A percentile compares a stretch with the other conserved stretches of the same genome.
These are phyloP conservation scores for Cyprinus carpio DNA, from an alignment of 2,113 vertebrate genomes.

Conservation along the genomic window DNA sequence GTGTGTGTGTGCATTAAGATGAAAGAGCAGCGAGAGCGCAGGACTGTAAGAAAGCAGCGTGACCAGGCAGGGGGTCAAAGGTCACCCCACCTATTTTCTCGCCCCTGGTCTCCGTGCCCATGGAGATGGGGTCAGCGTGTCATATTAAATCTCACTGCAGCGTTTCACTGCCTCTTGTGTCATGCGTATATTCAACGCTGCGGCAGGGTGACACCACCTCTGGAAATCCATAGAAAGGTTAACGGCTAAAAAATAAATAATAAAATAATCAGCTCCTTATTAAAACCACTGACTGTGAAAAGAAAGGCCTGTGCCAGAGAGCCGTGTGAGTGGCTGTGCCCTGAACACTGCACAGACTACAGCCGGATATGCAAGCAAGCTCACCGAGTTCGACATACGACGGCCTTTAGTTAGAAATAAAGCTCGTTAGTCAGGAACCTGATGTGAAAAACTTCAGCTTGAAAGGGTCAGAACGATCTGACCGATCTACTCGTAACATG, in stretches of 20 bases:
- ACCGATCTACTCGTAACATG: neutral
- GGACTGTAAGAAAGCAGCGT: conserved; percentile 77
- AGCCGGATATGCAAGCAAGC: conserved; percentile 44
- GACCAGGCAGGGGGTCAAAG: conserved; percentile 73
- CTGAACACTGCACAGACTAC: conserved; percentile 51
- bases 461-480: neutral
- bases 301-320: conserved; percentile 64
- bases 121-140: conserved; percentile 79
- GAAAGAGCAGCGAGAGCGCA: neutral
- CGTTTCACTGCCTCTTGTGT: conserved; percentile 67
- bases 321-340: conserved; percentile 43
- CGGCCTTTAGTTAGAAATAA: neutral
- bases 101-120: conserved; percentile 71
- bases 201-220: conserved; percentile 74
- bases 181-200: conserved; percentile 83
- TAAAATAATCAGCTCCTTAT: conserved; percentile 75
- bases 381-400: neutral
- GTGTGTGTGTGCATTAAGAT: neutral
- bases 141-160: conserved; percentile 81
- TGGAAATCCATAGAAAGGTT: conserved; percentile 80
- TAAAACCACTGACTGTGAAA: conserved; percentile 78
- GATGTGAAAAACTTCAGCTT: neutral
- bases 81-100: conserved; percentile 83
- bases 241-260: conserved; percentile 82
- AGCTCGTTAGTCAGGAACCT: neutral